phyloP scores from a whole-genome alignment of 1,140 invertebrate genomes.

The Heliconius hewitsoni region DNA sequence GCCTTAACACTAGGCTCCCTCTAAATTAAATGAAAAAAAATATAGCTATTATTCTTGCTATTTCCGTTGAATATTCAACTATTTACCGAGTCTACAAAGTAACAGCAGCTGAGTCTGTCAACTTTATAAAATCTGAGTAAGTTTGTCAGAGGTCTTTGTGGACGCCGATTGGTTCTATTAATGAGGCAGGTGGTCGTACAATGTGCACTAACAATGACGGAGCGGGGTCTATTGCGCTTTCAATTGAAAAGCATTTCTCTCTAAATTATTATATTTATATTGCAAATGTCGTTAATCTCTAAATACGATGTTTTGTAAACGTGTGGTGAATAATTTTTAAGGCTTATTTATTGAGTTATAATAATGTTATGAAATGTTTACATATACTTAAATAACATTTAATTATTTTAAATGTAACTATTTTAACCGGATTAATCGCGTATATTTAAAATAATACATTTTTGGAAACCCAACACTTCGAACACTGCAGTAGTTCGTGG shows the following conservation, averaged over 20 bases:
- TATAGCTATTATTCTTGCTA: not conserved
- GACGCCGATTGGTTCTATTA: conserved; percentile 49
- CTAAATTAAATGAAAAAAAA: too few species aligned
- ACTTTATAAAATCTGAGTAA: conserved; percentile 30
- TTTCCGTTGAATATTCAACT: not conserved
- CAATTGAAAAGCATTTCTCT: conserved; percentile 41
- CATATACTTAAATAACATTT: too few species aligned
- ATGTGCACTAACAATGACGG: conserved; percentile 53
- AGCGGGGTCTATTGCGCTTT: conserved; percentile 43
- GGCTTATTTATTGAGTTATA: too few species aligned
- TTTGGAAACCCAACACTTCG: too few species aligned
- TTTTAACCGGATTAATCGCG: too few species aligned
- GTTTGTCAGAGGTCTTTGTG: conserved; percentile 36
- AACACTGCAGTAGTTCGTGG: too few species aligned
- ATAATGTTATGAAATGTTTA: too few species aligned
- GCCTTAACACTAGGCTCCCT: too few species aligned
- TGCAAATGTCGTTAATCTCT: conserved; percentile 15
- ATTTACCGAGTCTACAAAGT: not conserved
- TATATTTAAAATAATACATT: too few species aligned
- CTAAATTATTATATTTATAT: conserved; percentile 41
- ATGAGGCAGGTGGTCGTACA: conserved; percentile 71
- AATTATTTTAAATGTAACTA: too few species aligned
- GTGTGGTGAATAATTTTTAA: not conserved
- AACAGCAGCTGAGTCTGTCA: conserved; percentile 31
- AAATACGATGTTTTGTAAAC: not conserved